Evolutionary conservation across 1,140 invertebrate species (phyloP), one percentile per base, ranked within the genome.

Genomic region (Argopecten irradians): DNA sequence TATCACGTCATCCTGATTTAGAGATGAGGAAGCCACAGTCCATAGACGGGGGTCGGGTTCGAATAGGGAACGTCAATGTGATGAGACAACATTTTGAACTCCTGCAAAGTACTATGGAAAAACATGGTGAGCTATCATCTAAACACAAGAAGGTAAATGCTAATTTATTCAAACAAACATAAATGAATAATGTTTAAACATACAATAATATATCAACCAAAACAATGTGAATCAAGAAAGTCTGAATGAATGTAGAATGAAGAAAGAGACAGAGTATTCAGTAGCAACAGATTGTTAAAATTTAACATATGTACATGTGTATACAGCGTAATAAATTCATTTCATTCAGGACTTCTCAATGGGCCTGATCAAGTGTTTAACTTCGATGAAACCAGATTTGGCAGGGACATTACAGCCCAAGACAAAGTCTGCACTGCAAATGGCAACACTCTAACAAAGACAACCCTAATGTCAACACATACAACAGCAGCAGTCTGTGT

Each of bases 41-140:
- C 7, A 28, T 33, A 14, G 34, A 84, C 34, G 34, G 34, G 8
- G 83, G 83, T 2, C 3, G 34, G 34, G 28, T 34, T 22, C 28
- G 83, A 33, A 84, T 84, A 32, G 28, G 11, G 7, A 84, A 83
- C 82, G 16, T 11, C 14, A 83, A 16, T 16, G 82, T 83, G 11
- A 83, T 83, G 82, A 13, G 33, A 22, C 83, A 84, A 35, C 34
- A 84, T 84, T 84, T 84, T 84, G 83, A 84, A 8, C 83, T 84
- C 19, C 34, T 84, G 8, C 28, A 84, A 8, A 32, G 34, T 8
- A 84, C 83, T 35, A 35, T 84, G 19, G 34, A 84, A 32, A 84
- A 84, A 22, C 83, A 33, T 84, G 83, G 36, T 39, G 5, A 39
- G 36, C 13, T 39, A 39, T 39, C 5, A 8, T 39, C 13, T n/a